Percentiles rank a stretch among this genome's conserved stretches.
Conservation (phyloP, 2,113 vertebrate species). For the Cariama cristata region DNA sequence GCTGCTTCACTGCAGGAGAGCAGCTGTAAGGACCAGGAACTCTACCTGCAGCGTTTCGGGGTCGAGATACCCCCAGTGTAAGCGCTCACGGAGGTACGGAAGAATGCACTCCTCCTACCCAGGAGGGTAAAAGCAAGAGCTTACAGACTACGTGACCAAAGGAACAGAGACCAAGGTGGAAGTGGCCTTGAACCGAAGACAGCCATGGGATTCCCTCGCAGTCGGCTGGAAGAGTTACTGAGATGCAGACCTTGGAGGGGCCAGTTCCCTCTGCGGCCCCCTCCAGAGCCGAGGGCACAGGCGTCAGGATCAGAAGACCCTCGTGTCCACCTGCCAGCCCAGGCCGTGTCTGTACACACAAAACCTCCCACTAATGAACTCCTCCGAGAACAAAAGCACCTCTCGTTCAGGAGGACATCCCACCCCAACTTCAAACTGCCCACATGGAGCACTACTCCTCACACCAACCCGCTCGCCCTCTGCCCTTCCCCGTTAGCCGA, state of each 20-base stretch:
- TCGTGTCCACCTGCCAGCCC: neutral
- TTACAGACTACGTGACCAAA: neutral
- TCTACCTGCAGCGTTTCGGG: accelerated
- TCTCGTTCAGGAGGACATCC: neutral
- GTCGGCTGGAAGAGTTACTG: accelerated
- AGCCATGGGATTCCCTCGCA: neutral
- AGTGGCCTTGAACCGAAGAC: neutral
- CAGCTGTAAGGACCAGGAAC: accelerated
- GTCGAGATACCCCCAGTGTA: neutral
- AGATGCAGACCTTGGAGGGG: neutral
- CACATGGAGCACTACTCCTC: accelerated
- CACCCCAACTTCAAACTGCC: neutral
- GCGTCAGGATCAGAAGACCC: neutral
- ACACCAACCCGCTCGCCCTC: neutral
- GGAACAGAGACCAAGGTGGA: neutral
- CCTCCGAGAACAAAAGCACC: accelerated
- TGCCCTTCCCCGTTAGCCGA: neutral
- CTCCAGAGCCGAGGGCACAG: neutral
- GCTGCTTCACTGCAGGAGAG: neutral
- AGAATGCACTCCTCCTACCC: neutral
- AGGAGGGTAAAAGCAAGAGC: neutral
- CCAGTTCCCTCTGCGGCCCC: too few species aligned
- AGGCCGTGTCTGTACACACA: neutral
- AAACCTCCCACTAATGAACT: too few species aligned
- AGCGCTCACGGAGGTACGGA: neutral